These are phyloP conservation scores for Steatornis caripensis DNA, from an alignment of 2,113 vertebrate species.

Conservation along the genomic window DNA sequence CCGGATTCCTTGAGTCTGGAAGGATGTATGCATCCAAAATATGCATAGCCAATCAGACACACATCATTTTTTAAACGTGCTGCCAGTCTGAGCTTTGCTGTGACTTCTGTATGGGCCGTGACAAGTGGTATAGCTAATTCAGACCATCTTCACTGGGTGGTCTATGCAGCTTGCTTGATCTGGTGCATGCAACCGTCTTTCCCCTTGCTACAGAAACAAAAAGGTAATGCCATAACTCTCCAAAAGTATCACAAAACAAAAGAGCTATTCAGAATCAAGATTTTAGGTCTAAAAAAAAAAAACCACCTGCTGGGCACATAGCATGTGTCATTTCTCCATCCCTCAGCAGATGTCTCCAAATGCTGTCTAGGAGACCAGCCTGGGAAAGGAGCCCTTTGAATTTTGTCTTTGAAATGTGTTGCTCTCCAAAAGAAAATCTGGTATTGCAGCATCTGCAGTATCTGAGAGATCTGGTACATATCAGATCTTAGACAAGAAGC, in stretches of 20 bases:
- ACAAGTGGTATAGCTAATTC: not conserved
- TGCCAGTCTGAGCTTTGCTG: not conserved
- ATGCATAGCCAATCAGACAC: not conserved
- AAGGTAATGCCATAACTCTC: not conserved
- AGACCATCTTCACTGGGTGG: not conserved
- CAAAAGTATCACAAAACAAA: not conserved
- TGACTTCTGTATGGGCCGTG: not conserved
- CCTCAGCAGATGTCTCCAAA: not conserved
- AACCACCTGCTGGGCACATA: not conserved
- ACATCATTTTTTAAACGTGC: not conserved
- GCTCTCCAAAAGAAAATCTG: not conserved
- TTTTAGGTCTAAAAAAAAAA: not conserved
- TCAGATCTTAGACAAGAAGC: not conserved
- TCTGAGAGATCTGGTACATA: not conserved
- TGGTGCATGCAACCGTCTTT: not conserved
- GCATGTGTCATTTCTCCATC: not conserved
- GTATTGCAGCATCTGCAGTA: not conserved
- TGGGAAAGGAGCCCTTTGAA: not conserved
- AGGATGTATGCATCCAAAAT: not conserved
- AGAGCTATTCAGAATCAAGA: not conserved
- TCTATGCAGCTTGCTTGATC: not conserved
- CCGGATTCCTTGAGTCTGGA: not conserved
- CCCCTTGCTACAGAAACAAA: not conserved
- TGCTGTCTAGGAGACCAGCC: not conserved
- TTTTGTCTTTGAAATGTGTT: not conserved